These are phyloP conservation scores for Apamea anceps DNA, from an alignment of 2,888 invertebrate species.

Conservation along the genomic window DNA sequence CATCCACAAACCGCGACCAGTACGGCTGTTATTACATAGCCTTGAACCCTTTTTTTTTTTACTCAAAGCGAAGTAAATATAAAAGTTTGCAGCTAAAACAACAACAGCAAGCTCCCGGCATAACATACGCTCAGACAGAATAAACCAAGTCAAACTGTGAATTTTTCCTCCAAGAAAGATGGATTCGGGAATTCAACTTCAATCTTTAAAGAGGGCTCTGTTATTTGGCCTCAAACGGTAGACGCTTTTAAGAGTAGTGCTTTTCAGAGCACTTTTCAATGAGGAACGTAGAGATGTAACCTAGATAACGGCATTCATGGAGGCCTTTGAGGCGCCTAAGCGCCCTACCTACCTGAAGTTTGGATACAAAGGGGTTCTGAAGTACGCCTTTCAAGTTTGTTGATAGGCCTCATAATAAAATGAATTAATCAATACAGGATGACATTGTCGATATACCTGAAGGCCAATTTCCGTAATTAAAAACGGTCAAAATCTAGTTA, in stretches of 20 bases:
- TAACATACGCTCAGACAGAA: not conserved
- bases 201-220: constrained; percentile 37
- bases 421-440: constrained; percentile 3
- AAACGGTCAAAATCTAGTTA: too few species aligned
- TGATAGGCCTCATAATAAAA: not conserved
- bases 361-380: constrained; percentile 53
- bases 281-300: constrained; percentile 76
- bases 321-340: constrained; percentile 62
- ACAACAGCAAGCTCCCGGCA: not conserved
- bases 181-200: constrained; percentile 27
- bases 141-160: not conserved
- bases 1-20: not conserved
- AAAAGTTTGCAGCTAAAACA: not conserved
- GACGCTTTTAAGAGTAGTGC: constrained; percentile 63
- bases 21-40: not conserved
- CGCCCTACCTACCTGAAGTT: constrained; percentile 52
- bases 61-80: not conserved
- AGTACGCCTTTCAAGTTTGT: constrained; percentile 22
- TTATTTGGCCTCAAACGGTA: constrained; percentile 63
- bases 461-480: too few species aligned
- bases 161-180: constrained; percentile 3
- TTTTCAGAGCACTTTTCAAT: constrained; percentile 71
- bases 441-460: not conserved
- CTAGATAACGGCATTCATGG: constrained; percentile 75
- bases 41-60: not conserved